Evolutionary conservation across 2,113 vertebrate species (phyloP).

Genomic region (Conger conger): DNA sequence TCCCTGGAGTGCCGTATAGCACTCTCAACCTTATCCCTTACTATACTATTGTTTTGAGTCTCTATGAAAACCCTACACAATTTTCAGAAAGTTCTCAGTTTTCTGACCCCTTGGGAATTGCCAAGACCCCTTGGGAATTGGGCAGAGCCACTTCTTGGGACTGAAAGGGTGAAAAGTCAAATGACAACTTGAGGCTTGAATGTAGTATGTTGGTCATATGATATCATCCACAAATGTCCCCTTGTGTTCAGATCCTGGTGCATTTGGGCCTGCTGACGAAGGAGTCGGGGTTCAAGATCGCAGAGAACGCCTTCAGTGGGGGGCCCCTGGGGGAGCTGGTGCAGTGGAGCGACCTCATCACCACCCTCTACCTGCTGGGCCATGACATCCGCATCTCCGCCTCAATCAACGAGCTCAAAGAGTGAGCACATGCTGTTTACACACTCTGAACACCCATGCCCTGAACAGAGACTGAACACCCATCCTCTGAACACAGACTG

Average conservation of each 20-base stretch:
- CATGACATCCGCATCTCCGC: constrained; percentile 70
- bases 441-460: too few relatives aligned
- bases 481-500: neutral
- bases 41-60: too few relatives aligned
- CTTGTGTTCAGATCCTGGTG: constrained; percentile 69
- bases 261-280: constrained; percentile 80
- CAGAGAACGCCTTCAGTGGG: constrained; percentile 77
- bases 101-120: too few relatives aligned
- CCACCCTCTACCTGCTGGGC: constrained; percentile 41
- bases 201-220: neutral
- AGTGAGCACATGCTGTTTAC: constrained; percentile 71
- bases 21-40: too few relatives aligned
- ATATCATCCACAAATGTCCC: constrained; percentile 16
- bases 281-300: constrained; percentile 80
- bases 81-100: too few relatives aligned
- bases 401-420: constrained; percentile 82
- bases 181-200: too few relatives aligned
- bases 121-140: too few relatives aligned
- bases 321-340: constrained; percentile 87
- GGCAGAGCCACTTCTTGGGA: too few relatives aligned
- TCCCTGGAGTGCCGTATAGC: too few relatives aligned
- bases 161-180: neutral
- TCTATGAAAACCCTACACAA: too few relatives aligned
- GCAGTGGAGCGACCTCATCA: constrained; percentile 90
- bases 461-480: neutral